phyloP scores from a whole-genome alignment of 2,113 vertebrate genomes.

The Dendrocopos noguchii region DNA sequence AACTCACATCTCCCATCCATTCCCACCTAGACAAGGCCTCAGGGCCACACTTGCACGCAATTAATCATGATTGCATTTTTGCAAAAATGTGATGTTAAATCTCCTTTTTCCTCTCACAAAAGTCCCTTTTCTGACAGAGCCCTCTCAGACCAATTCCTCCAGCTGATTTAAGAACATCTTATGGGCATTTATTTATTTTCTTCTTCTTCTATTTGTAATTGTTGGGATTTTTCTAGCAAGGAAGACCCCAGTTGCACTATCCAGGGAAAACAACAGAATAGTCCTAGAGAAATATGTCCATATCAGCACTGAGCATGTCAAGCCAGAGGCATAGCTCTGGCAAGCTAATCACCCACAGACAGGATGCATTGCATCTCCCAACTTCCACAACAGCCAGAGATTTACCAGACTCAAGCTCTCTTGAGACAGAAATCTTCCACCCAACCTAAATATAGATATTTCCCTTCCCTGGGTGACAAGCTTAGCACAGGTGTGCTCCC shows the following conservation, averaged over 20 bases:
- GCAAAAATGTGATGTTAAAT: background rate
- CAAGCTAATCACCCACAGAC: background rate
- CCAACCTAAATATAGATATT: background rate
- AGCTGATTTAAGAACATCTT: background rate
- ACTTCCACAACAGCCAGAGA: background rate
- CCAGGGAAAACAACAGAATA: background rate
- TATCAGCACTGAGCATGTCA: rapidly evolving
- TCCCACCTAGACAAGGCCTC: background rate
- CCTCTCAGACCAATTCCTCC: background rate
- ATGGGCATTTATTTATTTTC: background rate
- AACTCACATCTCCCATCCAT: background rate
- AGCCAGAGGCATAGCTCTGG: background rate
- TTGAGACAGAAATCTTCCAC: background rate
- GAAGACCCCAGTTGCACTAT: background rate
- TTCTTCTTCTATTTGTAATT: background rate
- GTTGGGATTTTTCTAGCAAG: background rate
- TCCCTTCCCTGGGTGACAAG: background rate
- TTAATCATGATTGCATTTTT: background rate
- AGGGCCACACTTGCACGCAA: background rate
- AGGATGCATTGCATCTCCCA: background rate
- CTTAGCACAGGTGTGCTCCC: background rate
- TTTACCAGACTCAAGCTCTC: background rate
- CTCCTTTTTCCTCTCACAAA: background rate
- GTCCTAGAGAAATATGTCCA: background rate
- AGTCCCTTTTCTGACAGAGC: background rate